Evolutionary conservation across 2,797 vertebrate species (phyloP), one percentile per base, ranked within the genome.

Genomic region (Phaenicophaeus curvirostris): DNA sequence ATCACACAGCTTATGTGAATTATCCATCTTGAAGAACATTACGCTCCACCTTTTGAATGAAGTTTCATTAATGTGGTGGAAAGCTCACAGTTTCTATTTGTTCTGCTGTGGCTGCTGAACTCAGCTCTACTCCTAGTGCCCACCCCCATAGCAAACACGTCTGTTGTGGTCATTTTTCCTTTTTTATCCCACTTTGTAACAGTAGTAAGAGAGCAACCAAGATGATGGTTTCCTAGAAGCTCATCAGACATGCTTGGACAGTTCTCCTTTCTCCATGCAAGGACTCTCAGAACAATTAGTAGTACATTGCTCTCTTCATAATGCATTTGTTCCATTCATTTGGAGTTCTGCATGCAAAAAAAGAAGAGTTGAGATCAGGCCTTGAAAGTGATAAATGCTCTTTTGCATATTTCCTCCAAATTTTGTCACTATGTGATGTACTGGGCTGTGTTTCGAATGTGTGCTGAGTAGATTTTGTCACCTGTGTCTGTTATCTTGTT

Each of bases 1-100:
- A 86, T 95, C 91, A 68, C 61, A 80, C 78, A 78, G 74, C 28
- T 95, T 85, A 80, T 54, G 58, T 94, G 94, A 95, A 86, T 96
- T 96, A 95, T 83, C 94, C 94, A 59, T 78, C 94, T 84, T 46
- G 53, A 93, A 91, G 90, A 91, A 75, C 59, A 61, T 92, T 91
- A 83, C 73, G 80, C 66, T 94, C 63, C 69, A 93, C 81, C 69
- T 94, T 93, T 91, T 93, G 86, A 95, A 90, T 87, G 62, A 87
- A 85, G 53, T 88, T 96, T 95, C 87, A 86, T 96, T 93, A 85
- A 72, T 73, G 42, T 58, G 77, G 42, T 85, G 72, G 85, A 95
- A 94, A 94, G 48, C 72, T 87, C 62, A 94, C 93, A 93, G 80
- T 92, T 94, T 94, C 69, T 93, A 31, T 90, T 97, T 92, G 78